These are phyloP conservation scores for Ophonus ardosiacus DNA, from an alignment of 2,888 invertebrate genomes.

Conservation along the genomic window DNA sequence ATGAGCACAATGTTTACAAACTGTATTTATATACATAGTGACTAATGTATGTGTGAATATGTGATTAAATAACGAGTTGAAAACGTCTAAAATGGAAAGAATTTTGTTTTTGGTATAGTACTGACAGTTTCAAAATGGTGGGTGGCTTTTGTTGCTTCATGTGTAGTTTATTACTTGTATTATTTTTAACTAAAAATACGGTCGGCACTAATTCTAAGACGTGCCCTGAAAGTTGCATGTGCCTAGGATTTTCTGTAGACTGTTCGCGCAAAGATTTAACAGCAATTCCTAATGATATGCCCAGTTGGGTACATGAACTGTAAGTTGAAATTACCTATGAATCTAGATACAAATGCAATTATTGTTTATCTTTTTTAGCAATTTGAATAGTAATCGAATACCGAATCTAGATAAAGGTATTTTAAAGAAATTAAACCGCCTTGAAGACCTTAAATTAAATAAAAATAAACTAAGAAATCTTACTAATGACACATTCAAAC, in stretches of 20 bases:
- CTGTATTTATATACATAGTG: constrained; percentile 18
- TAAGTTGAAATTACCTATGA: constrained; percentile 76
- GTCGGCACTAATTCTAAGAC: constrained; percentile 72
- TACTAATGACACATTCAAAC: constrained; percentile 86
- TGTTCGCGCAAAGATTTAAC: constrained; percentile 85
- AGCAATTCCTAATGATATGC: constrained; percentile 84
- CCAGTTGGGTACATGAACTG: constrained; percentile 87
- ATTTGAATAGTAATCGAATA: constrained; percentile 86
- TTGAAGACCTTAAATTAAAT: constrained; percentile 87
- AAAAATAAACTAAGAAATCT: constrained; percentile 85
- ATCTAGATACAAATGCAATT: constrained; percentile 14
- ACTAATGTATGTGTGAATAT: constrained; percentile 33
- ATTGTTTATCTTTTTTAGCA: constrained; percentile 75
- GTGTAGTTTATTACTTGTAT: constrained; percentile 69
- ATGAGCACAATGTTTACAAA: constrained; percentile 10
- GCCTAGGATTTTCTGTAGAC: constrained; percentile 85
- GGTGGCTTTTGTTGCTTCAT: constrained; percentile 73
- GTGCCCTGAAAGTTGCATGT: constrained; percentile 85
- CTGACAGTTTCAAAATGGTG: constrained; percentile 74
- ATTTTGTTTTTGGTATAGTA: constrained; percentile 44
- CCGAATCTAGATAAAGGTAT: constrained; percentile 83
- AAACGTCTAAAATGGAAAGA: constrained; percentile 36
- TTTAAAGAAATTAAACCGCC: constrained; percentile 83
- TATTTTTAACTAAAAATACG: constrained; percentile 69
- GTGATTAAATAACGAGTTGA: constrained; percentile 31